phyloP scores from a whole-genome alignment of 1,140 invertebrate species.

The Plectrocnemia conspersa region DNA sequence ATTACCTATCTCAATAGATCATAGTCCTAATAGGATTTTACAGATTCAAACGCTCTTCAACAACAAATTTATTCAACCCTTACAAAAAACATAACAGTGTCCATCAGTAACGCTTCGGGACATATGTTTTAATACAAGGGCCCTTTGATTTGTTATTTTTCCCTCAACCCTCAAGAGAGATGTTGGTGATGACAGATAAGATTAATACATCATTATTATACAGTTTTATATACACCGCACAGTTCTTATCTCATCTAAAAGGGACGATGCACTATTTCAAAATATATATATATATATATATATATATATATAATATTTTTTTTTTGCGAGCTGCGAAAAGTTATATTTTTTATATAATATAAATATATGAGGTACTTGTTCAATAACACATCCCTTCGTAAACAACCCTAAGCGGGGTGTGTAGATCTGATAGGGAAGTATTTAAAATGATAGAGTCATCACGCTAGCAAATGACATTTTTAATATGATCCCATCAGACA shows the following conservation, averaged over 20 bases:
- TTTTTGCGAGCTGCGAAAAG: too few relatives aligned
- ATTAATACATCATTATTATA: conserved; percentile 19
- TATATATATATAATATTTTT: too few relatives aligned
- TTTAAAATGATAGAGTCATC: conserved; percentile 34
- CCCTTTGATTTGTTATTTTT: conserved; percentile 23
- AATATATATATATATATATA: too few relatives aligned
- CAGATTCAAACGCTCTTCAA: too few relatives aligned
- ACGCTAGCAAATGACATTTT: conserved; percentile 35
- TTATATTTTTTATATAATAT: too few relatives aligned
- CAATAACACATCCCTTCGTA: not conserved
- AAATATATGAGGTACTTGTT: too few relatives aligned
- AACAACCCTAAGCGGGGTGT: not conserved
- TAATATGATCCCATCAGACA: conserved; percentile 30
- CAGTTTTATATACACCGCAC: conserved; percentile 5
- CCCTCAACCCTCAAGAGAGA: conserved; percentile 9
- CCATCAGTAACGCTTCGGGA: conserved; percentile 17
- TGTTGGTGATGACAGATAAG: conserved; percentile 22
- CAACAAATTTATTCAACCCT: too few relatives aligned
- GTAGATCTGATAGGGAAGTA: conserved; percentile 28
- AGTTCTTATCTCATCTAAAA: conserved; percentile 8
- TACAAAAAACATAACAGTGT: too few relatives aligned
- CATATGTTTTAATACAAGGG: conserved; percentile 24
- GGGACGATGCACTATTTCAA: too few relatives aligned
- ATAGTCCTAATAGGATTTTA: too few relatives aligned
- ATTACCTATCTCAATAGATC: too few relatives aligned